phyloP scores from a whole-genome alignment of 2,797 vertebrate species.

The Mormyrops attenuatus region DNA sequence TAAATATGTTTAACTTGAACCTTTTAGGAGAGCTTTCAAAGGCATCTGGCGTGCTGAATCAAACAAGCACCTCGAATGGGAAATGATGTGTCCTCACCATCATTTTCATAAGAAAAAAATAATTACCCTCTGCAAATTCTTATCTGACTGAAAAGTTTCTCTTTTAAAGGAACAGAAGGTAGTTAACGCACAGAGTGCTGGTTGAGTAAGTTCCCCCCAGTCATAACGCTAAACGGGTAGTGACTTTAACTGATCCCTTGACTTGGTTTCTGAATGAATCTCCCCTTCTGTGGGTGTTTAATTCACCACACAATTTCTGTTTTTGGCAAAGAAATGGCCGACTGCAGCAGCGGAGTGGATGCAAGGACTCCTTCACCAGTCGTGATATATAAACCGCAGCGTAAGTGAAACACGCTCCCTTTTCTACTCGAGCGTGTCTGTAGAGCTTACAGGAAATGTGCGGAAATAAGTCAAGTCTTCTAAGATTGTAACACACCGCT shows the following conservation, averaged over 20 bases:
- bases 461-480: background rate
- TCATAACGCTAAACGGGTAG: background rate
- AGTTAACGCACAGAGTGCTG: background rate
- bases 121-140: background rate
- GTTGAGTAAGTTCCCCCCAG: background rate
- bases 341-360: background rate
- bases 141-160: background rate
- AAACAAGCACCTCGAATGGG: background rate
- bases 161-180: background rate
- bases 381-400: background rate
- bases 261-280: conserved; percentile 6
- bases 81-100: background rate
- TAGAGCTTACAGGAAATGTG: conserved; percentile 12
- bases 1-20: background rate
- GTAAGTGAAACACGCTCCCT: background rate
- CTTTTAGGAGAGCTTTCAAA: background rate
- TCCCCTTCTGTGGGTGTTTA: background rate
- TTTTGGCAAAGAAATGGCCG: background rate
- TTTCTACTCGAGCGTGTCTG: background rate
- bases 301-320: background rate
- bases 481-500: background rate
- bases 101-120: background rate
- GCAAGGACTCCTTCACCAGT: background rate
- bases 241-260: background rate
- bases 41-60: background rate